phyloP scores from a whole-genome alignment of 1,140 invertebrate species.

The Drosophila obscura region DNA sequence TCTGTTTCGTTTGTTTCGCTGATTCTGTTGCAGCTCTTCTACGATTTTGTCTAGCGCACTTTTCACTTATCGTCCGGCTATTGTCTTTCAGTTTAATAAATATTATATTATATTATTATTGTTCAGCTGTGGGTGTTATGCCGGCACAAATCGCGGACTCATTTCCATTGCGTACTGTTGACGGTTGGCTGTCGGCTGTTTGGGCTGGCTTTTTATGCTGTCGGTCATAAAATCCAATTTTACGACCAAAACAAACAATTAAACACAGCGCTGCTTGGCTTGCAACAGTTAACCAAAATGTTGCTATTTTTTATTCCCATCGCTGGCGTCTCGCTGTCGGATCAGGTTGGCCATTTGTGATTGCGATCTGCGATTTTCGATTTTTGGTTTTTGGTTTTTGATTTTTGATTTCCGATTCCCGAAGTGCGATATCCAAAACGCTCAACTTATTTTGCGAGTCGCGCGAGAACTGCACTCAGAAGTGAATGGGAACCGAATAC shows the following conservation, averaged over 20 bases:
- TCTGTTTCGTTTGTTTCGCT: conserved; percentile 3
- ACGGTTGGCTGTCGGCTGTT: conserved; percentile 37
- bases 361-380: conserved; percentile 18
- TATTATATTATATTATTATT: conserved; percentile 47
- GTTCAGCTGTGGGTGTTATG: conserved; percentile 22
- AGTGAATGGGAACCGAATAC: conserved; percentile 36
- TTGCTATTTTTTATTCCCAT: conserved; percentile 59
- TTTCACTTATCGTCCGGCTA: conserved; percentile 13
- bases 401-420: background rate
- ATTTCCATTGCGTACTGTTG: conserved; percentile 51
- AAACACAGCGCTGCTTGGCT: conserved; percentile 63
- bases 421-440: conserved; percentile 1
- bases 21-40: background rate
- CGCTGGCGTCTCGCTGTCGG: conserved; percentile 21
- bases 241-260: conserved; percentile 84
- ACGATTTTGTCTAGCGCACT: background rate
- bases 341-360: conserved; percentile 16
- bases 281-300: conserved; percentile 78
- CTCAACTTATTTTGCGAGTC: conserved; percentile 23
- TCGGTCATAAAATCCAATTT: conserved; percentile 83
- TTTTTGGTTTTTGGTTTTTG: background rate
- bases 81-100: conserved; percentile 14
- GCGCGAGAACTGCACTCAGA: conserved; percentile 28
- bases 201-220: conserved; percentile 74
- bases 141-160: conserved; percentile 65